phyloP scores from a whole-genome alignment of 2,888 invertebrate species.

The Sarcophaga subvicina region DNA sequence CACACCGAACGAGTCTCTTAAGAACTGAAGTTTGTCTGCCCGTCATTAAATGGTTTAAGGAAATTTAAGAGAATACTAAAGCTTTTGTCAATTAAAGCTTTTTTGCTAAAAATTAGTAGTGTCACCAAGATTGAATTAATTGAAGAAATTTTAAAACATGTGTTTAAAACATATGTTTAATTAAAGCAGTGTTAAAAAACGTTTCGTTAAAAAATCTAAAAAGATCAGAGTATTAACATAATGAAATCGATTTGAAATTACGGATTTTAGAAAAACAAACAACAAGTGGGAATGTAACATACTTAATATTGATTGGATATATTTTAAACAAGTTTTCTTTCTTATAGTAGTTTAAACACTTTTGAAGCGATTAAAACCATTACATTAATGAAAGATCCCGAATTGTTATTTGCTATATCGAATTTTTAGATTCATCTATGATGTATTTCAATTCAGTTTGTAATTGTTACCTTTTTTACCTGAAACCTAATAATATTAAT shows the following conservation, averaged over 20 bases:
- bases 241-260: neutral
- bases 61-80: conserved; percentile 3
- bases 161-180: conserved; percentile 16
- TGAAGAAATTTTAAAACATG: neutral
- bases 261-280: neutral
- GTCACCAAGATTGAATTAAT: neutral
- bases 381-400: too few species aligned
- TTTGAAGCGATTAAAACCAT: too few species aligned
- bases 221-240: neutral
- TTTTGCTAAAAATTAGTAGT: neutral
- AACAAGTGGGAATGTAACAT: neutral
- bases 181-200: neutral
- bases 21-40: neutral
- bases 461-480: too few species aligned
- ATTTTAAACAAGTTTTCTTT: too few species aligned
- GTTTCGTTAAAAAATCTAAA: neutral
- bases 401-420: too few species aligned
- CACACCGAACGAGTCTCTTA: conserved; percentile 51
- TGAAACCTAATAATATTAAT: too few species aligned
- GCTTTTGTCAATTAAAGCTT: conserved; percentile 22
- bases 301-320: too few species aligned
- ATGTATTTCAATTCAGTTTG: too few species aligned
- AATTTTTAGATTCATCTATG: too few species aligned
- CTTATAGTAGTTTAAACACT: too few species aligned
- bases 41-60: neutral